Base-by-base conservation (phyloP, 2,888 invertebrate genomes). In the Notodonta dromedarius region DNA sequence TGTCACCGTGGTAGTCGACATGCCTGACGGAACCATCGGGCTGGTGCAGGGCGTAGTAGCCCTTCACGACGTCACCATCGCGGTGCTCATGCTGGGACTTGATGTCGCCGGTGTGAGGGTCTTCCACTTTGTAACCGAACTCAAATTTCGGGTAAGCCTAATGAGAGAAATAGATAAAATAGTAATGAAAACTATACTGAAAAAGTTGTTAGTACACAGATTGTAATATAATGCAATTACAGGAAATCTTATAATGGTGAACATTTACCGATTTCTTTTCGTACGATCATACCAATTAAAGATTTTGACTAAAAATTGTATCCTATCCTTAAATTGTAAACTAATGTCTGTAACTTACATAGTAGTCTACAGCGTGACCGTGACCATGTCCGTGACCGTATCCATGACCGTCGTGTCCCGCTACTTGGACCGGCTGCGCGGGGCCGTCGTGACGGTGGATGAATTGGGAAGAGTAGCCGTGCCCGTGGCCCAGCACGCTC, bases 21-120 rank as follows among this genome's bases (percentile, higher is more conserved):
- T 91, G 92, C 76, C 94, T 89, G 76, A 93, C 76, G 69, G 94
- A 94, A 63, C 94, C 94, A 62, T 93, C 94, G 42, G 94, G 93
- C 71, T 94, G 90, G 69, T 94, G 91, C 56, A 94, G 85, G 42
- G 90, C 78, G 74, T 87, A 87, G 66, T 79, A 82, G 7, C 87
- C 87, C 66, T 85, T 85, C 39, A 93, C 93, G 32, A 84, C 81
- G 69, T 93, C 93, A 39, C 94, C 94, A 57, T 94, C 92, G 56
- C 90, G 86, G 60, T 79, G 77, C 76, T 94, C 94, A 61, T 92
- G 90, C 78, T 93, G 93, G 16, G 82, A 83, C 78, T 94, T 93
- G 76, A 85, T 82, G 82, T 94, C 94, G n/a, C 93, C 93, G 63
- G 94, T 94, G 76, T 94, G 92, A 7, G 86, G 88, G 76, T 94